phyloP scores from a whole-genome alignment of 2,797 vertebrate species.

The Emys orbicularis region DNA sequence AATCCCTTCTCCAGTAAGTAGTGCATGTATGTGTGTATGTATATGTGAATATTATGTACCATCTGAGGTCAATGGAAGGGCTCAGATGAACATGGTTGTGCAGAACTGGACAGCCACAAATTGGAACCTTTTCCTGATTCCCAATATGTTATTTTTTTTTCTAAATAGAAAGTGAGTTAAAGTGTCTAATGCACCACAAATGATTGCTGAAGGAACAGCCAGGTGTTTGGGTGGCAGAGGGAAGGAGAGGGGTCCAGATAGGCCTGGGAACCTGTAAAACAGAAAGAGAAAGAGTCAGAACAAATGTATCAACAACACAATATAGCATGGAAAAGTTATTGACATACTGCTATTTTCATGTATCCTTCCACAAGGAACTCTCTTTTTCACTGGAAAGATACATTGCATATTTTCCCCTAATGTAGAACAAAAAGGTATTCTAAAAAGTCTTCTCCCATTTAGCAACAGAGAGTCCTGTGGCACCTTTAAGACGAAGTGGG shows the following conservation, averaged over 20 bases:
- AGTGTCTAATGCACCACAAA: background rate
- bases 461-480: background rate
- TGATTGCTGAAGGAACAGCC: background rate
- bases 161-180: background rate
- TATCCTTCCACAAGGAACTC: background rate
- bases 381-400: background rate
- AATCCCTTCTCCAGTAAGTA: rapidly evolving
- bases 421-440: background rate
- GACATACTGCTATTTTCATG: background rate
- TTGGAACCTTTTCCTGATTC: background rate
- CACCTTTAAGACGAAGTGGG: too few relatives aligned
- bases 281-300: background rate
- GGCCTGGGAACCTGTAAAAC: background rate
- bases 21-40: rapidly evolving
- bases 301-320: background rate
- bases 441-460: background rate
- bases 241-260: background rate
- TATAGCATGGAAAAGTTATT: background rate
- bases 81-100: background rate
- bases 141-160: background rate
- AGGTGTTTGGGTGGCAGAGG: background rate
- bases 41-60: rapidly evolving
- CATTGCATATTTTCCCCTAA: background rate
- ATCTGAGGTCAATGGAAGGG: rapidly evolving
- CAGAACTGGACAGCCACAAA: background rate